Evolutionary conservation across 2,113 vertebrate genomes (phyloP).

Genomic region (Taurulus bubalis): DNA sequence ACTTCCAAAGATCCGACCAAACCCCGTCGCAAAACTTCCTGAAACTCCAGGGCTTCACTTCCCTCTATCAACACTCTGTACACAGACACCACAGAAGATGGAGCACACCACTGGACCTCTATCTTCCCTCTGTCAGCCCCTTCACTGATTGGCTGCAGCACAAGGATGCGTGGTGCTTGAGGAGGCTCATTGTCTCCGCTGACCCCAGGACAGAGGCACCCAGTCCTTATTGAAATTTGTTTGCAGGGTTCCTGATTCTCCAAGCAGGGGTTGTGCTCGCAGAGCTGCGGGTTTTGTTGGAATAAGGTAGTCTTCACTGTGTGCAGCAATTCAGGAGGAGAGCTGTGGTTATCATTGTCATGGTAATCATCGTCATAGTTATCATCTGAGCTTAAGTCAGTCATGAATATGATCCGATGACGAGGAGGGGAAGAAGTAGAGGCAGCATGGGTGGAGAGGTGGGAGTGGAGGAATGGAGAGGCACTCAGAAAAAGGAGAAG

Average conservation of each 20-base stretch:
- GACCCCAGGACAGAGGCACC: constrained; percentile 81
- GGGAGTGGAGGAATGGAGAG: constrained; percentile 41
- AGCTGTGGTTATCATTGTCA: not conserved
- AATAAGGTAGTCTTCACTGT: not conserved
- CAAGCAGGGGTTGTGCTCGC: constrained; percentile 72
- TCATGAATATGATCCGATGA: constrained; percentile 39
- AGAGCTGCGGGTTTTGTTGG: not conserved
- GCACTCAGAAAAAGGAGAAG: constrained; percentile 67
- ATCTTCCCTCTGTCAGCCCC: constrained; percentile 54
- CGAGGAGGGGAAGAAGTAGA: constrained; percentile 46
- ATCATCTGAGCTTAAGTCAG: not conserved
- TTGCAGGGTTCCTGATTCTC: constrained; percentile 75
- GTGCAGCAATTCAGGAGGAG: not conserved
- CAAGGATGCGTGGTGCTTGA: constrained; percentile 55
- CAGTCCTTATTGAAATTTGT: constrained; percentile 8
- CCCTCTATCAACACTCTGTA: constrained; percentile 76
- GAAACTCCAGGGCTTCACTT: constrained; percentile 32
- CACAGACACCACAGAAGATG: constrained; percentile 72
- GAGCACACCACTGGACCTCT: constrained; percentile 83
- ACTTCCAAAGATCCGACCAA: constrained; percentile 59
- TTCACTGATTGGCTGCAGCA: constrained; percentile 42
- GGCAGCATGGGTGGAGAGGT: constrained; percentile 36
- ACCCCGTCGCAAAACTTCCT: constrained; percentile 39
- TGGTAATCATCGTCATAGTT: not conserved
- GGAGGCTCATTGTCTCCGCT: constrained; percentile 67